Evolutionary conservation across 2,113 vertebrate genomes (phyloP).

Genomic region (Promerops cafer): DNA sequence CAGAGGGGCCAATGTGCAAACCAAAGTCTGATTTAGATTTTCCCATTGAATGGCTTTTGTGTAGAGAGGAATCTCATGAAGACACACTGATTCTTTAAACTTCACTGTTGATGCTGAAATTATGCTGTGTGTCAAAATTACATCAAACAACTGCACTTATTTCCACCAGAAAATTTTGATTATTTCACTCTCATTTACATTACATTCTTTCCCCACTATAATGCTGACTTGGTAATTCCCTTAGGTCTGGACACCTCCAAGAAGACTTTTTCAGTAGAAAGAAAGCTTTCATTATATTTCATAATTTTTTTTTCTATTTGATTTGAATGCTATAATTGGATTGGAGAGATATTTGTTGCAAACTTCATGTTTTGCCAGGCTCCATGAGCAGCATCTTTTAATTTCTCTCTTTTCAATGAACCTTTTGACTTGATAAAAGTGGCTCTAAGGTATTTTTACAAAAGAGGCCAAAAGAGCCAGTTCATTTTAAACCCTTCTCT

Average conservation of each 20-base stretch:
- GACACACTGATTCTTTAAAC: constrained; percentile 19
- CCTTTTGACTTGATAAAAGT: constrained; percentile 65
- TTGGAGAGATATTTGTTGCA: constrained; percentile 55
- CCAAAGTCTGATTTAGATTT: background rate
- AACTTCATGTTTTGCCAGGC: constrained; percentile 13
- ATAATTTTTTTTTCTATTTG: constrained; percentile 37
- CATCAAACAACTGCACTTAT: constrained; percentile 67
- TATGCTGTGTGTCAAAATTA: constrained; percentile 63
- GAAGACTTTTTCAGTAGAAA: constrained; percentile 13
- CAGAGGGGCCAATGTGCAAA: background rate
- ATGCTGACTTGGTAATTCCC: constrained; percentile 69
- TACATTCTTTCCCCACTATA: background rate
- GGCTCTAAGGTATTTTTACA: constrained; percentile 61
- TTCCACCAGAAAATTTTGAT: constrained; percentile 70
- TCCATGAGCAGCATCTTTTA: constrained; percentile 45
- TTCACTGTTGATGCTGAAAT: constrained; percentile 55
- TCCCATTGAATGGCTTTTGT: background rate
- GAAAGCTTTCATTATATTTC: constrained; percentile 62
- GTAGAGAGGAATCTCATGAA: constrained; percentile 15
- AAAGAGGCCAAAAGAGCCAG: constrained; percentile 42
- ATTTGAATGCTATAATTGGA: constrained; percentile 74
- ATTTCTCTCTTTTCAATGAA: constrained; percentile 61
- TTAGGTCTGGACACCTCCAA: constrained; percentile 50
- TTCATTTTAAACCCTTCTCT: constrained; percentile 64
- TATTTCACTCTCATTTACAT: constrained; percentile 70